Conservation (phyloP, 2,888 invertebrate genomes). For the Suillia variegata region DNA sequence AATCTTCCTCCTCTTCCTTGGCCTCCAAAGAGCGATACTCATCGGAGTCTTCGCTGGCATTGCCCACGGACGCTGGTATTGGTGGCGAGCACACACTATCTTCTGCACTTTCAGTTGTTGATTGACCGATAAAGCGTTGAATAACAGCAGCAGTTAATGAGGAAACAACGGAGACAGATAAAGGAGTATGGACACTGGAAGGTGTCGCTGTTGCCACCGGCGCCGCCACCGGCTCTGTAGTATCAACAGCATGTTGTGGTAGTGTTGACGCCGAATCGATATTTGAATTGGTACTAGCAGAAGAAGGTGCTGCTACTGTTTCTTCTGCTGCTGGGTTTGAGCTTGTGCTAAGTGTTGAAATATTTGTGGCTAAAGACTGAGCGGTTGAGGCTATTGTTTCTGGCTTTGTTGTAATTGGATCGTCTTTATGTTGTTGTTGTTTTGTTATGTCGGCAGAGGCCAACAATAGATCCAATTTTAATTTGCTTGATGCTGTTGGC, state of each 20-base stretch:
- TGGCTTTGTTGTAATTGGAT: constrained; percentile 17
- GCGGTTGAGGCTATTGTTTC: constrained; percentile 2
- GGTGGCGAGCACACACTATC: constrained; percentile 32
- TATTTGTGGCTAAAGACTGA: background rate
- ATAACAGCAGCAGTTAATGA: too few species aligned
- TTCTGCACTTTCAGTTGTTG: constrained; percentile 1
- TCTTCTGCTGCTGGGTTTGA: background rate
- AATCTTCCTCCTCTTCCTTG: constrained; percentile 58
- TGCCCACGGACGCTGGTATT: constrained; percentile 39
- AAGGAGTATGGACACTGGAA: too few species aligned
- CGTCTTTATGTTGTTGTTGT: constrained; percentile 32
- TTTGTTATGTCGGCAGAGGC: constrained; percentile 50
- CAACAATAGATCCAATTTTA: constrained; percentile 52
- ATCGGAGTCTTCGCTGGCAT: constrained; percentile 58
- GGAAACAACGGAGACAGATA: background rate
- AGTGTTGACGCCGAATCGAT: too few species aligned
- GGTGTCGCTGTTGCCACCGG: constrained; percentile 25
- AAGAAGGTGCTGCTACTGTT: too few species aligned
- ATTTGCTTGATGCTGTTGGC: constrained; percentile 56
- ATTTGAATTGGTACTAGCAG: too few species aligned
- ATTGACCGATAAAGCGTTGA: background rate
- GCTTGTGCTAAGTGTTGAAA: background rate
- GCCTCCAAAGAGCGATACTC: constrained; percentile 61
- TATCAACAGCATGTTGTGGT: too few species aligned
- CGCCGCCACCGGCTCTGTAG: constrained; percentile 10